Conservation (phyloP, 2,113 vertebrate species). For the Rattus rattus region DNA sequence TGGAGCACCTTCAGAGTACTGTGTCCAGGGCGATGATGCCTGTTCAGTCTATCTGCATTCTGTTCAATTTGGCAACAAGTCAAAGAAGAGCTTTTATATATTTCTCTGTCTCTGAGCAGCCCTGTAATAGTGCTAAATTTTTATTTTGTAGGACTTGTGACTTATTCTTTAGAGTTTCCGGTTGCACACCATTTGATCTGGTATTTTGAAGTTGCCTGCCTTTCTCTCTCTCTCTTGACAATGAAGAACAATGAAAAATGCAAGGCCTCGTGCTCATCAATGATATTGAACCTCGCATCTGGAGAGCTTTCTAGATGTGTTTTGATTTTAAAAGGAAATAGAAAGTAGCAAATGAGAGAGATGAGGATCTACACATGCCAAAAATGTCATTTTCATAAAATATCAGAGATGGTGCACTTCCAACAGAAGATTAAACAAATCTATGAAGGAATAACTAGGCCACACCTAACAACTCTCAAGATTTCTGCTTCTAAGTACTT, state of each 20-base stretch:
- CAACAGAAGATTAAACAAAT: slow-evolving; percentile 55
- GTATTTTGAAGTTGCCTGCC: slow-evolving; percentile 56
- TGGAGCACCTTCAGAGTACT: neutral
- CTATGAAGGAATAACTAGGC: slow-evolving; percentile 44
- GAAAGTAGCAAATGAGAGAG: slow-evolving; percentile 64
- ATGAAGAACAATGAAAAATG: slow-evolving; percentile 61
- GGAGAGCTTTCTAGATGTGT: slow-evolving; percentile 56
- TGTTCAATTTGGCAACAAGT: neutral
- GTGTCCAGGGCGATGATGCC: rapidly evolving
- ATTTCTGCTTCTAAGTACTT: slow-evolving; percentile 45
- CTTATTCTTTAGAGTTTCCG: slow-evolving; percentile 55
- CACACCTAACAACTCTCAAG: slow-evolving; percentile 33
- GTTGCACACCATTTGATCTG: slow-evolving; percentile 18
- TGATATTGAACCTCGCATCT: slow-evolving; percentile 70
- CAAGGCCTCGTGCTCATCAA: slow-evolving; percentile 49
- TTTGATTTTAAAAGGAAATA: slow-evolving; percentile 77
- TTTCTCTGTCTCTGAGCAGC: neutral
- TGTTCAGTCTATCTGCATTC: neutral
- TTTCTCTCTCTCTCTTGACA: slow-evolving; percentile 54
- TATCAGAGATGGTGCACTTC: slow-evolving; percentile 48
- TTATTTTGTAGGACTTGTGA: neutral
- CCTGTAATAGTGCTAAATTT: slow-evolving; percentile 15
- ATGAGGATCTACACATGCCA: slow-evolving; percentile 71
- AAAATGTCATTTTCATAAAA: slow-evolving; percentile 77
- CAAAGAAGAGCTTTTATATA: slow-evolving; percentile 27